Evolutionary conservation across 2,888 invertebrate genomes (phyloP), one percentile per base, ranked within the genome.

Genomic region (Serripes groenlandicus): DNA sequence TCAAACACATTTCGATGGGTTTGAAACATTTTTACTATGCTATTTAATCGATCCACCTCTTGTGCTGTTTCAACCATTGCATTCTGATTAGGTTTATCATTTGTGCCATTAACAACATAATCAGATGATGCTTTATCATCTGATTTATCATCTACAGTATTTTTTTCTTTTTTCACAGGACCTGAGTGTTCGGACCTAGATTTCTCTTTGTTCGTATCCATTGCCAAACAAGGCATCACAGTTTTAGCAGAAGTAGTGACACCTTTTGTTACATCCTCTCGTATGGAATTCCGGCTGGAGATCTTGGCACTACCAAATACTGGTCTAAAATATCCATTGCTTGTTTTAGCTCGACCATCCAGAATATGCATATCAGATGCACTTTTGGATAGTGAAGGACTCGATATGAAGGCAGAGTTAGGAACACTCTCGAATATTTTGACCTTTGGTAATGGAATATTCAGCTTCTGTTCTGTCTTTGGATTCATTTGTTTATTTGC

Each of bases 371-470:
- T 42, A 28, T 66, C 66, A 34, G 66, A 42, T n/a, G 72, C 49
- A 60, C 58, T 60, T 35, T 58, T 60, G 37, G 72, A 54, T 30
- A 56, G 23, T 9, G 34, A 21, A 0, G 62, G 62, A 62, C 62
- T 62, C 34, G 62, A 34, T 18, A 62, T 62, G n/a, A 62, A 62
- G 3, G 26, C 68, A 54, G 66, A 66, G 7, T 37, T 52, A 37
- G 82, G 74, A 56, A 77, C 34, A 58, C 74, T 80, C 66, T 83
- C 84, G 21, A 81, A 73, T 37, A 85, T 85, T 30, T 81, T 81
- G 21, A 85, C 78, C 32, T 71, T 78, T 15, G 85, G 85, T 56
- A 81, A 35, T 11, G 84, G 77, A 30, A 80, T 49, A 26, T 77
- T 78, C 1, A 83, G 26, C 34, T 80, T 83, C 35, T 78, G 75